A percentile compares a stretch with the other conserved stretches of the same genome.
Evolutionary conservation across 2,113 vertebrate genomes (phyloP).

Genomic region (Nerophis lumbriciformis): DNA sequence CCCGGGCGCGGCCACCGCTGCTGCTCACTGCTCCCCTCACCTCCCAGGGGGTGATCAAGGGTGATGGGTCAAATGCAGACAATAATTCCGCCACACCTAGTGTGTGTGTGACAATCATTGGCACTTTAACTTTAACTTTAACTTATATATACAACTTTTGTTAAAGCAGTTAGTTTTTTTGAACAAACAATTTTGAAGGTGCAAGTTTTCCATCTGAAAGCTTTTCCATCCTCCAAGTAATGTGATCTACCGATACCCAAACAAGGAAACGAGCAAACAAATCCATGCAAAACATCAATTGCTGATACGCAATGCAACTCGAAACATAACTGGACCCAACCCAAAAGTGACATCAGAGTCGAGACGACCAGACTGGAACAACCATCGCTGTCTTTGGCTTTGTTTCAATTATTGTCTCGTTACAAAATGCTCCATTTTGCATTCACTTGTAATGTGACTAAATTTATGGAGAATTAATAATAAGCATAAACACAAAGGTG

Average conservation of each 20-base stretch:
- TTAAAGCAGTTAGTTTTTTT: background rate
- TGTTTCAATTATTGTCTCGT: constrained; percentile 3
- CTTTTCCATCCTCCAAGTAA: background rate
- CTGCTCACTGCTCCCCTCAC: no score
- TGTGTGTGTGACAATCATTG: no score
- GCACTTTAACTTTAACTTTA: no score
- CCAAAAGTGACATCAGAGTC: constrained; percentile 29
- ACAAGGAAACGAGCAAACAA: background rate
- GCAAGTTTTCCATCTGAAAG: background rate
- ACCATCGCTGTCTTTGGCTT: constrained; percentile 12
- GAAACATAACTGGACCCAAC: constrained; percentile 30
- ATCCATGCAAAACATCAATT: constrained; percentile 29
- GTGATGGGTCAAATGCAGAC: no score
- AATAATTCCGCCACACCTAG: no score
- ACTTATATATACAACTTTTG: no score
- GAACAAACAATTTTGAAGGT: background rate
- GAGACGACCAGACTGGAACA: constrained; percentile 10
- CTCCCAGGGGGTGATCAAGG: no score
- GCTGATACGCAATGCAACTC: constrained; percentile 27
- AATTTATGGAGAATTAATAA: no score
- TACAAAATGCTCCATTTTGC: background rate
- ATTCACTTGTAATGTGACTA: no score
- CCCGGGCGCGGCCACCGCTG: no score
- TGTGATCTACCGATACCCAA: background rate
- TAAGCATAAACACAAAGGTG: no score